Conservation (phyloP, 1,140 invertebrate genomes). For the Neelides sp. region DNA sequence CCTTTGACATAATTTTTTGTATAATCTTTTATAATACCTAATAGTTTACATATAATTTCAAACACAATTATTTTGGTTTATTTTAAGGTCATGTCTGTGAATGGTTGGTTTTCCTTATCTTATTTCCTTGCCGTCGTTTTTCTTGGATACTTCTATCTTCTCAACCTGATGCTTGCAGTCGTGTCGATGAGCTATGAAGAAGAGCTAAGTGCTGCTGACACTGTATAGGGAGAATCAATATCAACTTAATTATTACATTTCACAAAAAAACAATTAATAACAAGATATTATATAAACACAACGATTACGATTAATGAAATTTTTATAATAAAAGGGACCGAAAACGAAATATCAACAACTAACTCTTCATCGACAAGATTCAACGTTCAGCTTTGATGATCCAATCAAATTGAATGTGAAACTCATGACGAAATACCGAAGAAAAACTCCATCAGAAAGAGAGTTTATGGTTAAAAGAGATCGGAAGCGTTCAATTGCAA, state of each 20-base stretch:
- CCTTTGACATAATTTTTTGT: too few species aligned
- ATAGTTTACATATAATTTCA: neutral
- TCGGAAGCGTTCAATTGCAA: too few species aligned
- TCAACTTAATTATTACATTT: too few species aligned
- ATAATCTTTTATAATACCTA: too few species aligned
- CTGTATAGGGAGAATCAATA: too few species aligned
- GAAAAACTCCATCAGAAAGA: neutral
- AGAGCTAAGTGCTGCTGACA: slow-evolving; percentile 53
- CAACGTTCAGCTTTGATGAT: slow-evolving; percentile 71
- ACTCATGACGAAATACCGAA: neutral
- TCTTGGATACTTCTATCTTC: slow-evolving; percentile 82
- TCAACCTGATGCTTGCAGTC: slow-evolving; percentile 82
- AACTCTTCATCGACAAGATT: slow-evolving; percentile 58
- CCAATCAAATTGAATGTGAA: slow-evolving; percentile 50
- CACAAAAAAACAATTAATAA: too few species aligned
- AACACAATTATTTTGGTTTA: too few species aligned
- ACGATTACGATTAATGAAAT: too few species aligned
- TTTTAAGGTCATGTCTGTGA: neutral
- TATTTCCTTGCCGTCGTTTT: slow-evolving; percentile 81
- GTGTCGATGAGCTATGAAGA: slow-evolving; percentile 82
- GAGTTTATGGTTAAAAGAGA: neutral
- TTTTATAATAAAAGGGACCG: slow-evolving; percentile 19
- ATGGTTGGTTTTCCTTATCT: too few species aligned
- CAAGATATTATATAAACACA: too few species aligned
- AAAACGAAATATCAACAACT: slow-evolving; percentile 15